Evolutionary conservation across 2,113 vertebrate species (phyloP).

Genomic region (Trematocara variabile): DNA sequence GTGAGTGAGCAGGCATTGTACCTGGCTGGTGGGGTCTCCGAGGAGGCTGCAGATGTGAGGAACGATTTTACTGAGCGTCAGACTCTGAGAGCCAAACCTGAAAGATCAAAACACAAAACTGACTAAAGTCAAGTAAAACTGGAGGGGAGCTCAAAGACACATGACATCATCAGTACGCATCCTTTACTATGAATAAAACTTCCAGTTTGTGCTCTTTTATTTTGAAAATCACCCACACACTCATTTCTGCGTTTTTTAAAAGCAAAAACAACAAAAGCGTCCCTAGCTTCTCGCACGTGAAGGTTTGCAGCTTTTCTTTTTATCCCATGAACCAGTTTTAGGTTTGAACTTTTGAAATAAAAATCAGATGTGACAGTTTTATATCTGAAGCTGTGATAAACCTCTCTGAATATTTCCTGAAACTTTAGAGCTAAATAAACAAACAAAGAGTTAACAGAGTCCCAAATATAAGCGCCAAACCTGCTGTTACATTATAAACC

Average conservation of each 20-base stretch:
- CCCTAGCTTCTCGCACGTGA: accelerated
- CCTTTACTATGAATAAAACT: not conserved
- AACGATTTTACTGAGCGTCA: constrained; percentile 97
- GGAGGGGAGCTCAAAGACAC: not conserved
- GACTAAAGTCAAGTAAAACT: not conserved
- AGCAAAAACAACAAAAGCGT: not conserved
- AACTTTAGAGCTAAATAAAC: not conserved
- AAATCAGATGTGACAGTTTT: not conserved
- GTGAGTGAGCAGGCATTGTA: constrained; percentile 12
- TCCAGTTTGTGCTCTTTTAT: not conserved
- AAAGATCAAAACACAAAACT: not conserved
- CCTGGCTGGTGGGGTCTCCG: constrained; percentile 96
- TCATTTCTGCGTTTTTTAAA: accelerated
- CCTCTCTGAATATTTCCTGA: not conserved
- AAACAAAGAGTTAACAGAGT: not conserved
- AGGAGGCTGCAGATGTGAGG: constrained; percentile 97
- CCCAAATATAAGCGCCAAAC: not conserved
- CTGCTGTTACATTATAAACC: not conserved
- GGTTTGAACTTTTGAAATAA: not conserved
- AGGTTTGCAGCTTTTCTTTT: not conserved
- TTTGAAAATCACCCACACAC: not conserved
- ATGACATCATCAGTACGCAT: not conserved
- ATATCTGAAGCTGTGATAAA: not conserved
- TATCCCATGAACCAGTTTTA: not conserved
- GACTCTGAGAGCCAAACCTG: constrained; percentile 94